Evolutionary conservation across 2,888 invertebrate species (phyloP).

Genomic region (Nesidiocoris tenuis): DNA sequence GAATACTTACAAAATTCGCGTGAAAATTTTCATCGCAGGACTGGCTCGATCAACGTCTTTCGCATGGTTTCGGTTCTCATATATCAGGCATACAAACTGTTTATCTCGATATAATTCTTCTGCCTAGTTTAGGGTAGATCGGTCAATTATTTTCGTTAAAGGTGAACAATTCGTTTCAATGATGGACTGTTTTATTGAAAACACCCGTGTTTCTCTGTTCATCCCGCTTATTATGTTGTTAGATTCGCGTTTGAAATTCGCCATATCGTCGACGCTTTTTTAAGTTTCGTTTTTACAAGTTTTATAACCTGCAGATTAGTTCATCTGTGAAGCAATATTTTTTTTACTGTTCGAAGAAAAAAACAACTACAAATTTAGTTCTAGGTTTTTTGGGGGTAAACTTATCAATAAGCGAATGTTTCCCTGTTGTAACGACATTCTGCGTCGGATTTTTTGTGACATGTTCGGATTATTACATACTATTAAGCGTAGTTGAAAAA

Average conservation of each 20-base stretch:
- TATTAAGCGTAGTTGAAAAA: constrained; percentile 2
- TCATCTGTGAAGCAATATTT: background rate
- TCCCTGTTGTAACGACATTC: background rate
- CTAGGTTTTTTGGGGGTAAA: constrained; percentile 10
- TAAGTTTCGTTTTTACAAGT: background rate
- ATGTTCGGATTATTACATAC: background rate
- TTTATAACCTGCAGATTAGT: background rate
- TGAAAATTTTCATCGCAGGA: too few relatives aligned
- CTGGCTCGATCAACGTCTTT: too few relatives aligned
- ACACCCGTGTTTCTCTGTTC: too few relatives aligned
- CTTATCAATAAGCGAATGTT: background rate
- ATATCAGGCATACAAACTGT: too few relatives aligned
- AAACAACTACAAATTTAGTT: constrained; percentile 8
- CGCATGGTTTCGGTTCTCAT: too few relatives aligned
- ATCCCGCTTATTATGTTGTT: too few relatives aligned
- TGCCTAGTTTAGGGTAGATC: constrained; percentile 2
- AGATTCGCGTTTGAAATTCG: too few relatives aligned
- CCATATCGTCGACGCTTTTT: too few relatives aligned
- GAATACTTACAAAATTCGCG: too few relatives aligned
- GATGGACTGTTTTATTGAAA: too few relatives aligned
- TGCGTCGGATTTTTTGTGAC: background rate
- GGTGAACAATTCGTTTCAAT: too few relatives aligned
- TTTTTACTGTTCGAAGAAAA: constrained; percentile 4
- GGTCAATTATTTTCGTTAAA: constrained; percentile 23
- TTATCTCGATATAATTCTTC: too few relatives aligned